These are phyloP conservation scores for Aphidius ervi DNA, from an alignment of 1,140 invertebrate species.

Conservation along the genomic window DNA sequence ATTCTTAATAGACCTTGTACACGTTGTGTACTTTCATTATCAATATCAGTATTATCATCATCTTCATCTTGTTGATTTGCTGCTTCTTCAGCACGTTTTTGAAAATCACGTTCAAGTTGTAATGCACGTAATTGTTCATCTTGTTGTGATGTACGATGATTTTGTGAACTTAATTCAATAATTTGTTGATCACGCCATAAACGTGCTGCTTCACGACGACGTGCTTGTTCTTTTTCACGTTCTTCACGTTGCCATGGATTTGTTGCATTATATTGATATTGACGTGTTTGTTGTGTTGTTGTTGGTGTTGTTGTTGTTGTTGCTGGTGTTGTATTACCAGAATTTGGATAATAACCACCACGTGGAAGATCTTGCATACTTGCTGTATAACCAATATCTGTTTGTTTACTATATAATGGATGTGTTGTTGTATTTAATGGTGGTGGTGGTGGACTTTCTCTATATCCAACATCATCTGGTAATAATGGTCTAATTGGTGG, in stretches of 20 bases:
- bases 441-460: constrained; percentile 63
- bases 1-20: constrained; percentile 51
- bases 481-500: constrained; percentile 34
- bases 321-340: constrained; percentile 29
- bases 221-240: constrained; percentile 73
- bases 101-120: constrained; percentile 82
- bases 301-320: constrained; percentile 36
- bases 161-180: constrained; percentile 64
- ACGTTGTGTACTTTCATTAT: constrained; percentile 49
- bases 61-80: constrained; percentile 76
- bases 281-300: constrained; percentile 42
- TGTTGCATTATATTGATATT: constrained; percentile 56
- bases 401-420: constrained; percentile 60
- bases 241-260: constrained; percentile 89
- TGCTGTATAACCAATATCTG: constrained; percentile 58
- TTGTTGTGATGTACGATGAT: constrained; percentile 70
- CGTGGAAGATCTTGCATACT: constrained; percentile 72
- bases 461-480: constrained; percentile 41
- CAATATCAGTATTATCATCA: constrained; percentile 54
- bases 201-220: constrained; percentile 65
- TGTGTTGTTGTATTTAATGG: constrained; percentile 70
- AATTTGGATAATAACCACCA: constrained; percentile 65
- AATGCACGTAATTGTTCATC: constrained; percentile 82
- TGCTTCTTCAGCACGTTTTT: constrained; percentile 75
- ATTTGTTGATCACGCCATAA: constrained; percentile 82